Percentiles rank a stretch among this genome's conserved stretches.
Evolutionary conservation across 2,797 vertebrate species (phyloP).

Genomic region (Hozukius guyotensis): DNA sequence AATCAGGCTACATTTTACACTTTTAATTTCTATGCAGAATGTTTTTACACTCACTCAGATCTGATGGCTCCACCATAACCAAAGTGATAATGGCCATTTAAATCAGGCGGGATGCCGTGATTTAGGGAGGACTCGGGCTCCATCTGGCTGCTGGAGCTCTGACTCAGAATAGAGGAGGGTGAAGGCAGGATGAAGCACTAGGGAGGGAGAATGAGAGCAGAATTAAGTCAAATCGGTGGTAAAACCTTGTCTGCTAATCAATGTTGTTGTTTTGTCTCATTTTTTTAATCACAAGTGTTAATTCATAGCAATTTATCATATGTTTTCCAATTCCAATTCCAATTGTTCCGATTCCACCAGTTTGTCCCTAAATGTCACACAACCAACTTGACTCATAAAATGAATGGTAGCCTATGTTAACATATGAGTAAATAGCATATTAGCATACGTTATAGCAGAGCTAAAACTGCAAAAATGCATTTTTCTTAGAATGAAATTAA

Average conservation of each 20-base stretch:
- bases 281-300: background rate
- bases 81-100: conserved; percentile 70
- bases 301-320: background rate
- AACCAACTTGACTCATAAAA: background rate
- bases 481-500: background rate
- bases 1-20: background rate
- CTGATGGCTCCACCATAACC: conserved; percentile 64
- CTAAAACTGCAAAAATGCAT: background rate
- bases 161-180: background rate
- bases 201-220: background rate
- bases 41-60: conserved; percentile 67
- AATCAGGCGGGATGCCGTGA: conserved; percentile 40
- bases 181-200: background rate
- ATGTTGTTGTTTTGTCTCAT: background rate
- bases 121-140: conserved; percentile 46
- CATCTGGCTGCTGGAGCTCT: conserved; percentile 46
- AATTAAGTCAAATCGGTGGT: background rate
- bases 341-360: background rate
- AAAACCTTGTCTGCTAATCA: background rate
- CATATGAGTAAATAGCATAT: background rate
- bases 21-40: background rate
- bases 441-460: background rate
- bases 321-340: background rate
- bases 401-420: background rate
- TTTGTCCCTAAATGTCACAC: background rate